Base-by-base conservation (phyloP, 2,797 vertebrate species). In the Pseudochirops cupreus region DNA sequence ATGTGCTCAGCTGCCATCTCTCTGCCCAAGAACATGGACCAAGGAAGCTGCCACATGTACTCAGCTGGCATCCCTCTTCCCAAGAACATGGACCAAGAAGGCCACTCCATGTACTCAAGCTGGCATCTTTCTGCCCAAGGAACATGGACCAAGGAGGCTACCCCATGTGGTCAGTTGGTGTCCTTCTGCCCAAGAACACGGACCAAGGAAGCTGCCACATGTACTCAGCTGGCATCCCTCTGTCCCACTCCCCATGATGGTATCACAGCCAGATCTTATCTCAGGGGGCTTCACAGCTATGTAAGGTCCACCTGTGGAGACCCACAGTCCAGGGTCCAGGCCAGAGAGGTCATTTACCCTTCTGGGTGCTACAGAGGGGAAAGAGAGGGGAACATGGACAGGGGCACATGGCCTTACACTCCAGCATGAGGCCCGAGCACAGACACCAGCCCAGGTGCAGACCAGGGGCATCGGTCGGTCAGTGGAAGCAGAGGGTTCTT, bases 341-440 rank as follows among this genome's bases (percentile, higher is more conserved):
- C 31, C 91, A 6, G 53, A 58, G 16, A 87, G 74, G 39, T 46
- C 74, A 24, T 26, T 10, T 21, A 7, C 67, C 67, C n/a, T 82
- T 18, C 67, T 21, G n/a, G n/a, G 33, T 21, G 39, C 21, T 18
- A 26, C 24, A 56, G 54, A 1, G 93, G 94, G 46, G 54, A 57
- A 50, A 57, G 55, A 91, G 91, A 91, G 95, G 74, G 4, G 4
- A 95, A 95, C 96, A 87, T 98, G 97, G 97, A 91, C 93, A 98
- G 97, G 97, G 95, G 96, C 98, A 97, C 94, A 93, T 95, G 97
- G 98, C 99, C 99, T 99, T 99, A 99, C 99, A 94, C 99, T 99
- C 99, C 98, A 99, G 99, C 99, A 99, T 0, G 99, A 98, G 97
- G 99, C 99, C 50, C 98, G 98, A 98, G 99, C 98, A 91, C 99